phyloP scores from a whole-genome alignment of 2,797 vertebrate species.

The Nannoperca australis region DNA sequence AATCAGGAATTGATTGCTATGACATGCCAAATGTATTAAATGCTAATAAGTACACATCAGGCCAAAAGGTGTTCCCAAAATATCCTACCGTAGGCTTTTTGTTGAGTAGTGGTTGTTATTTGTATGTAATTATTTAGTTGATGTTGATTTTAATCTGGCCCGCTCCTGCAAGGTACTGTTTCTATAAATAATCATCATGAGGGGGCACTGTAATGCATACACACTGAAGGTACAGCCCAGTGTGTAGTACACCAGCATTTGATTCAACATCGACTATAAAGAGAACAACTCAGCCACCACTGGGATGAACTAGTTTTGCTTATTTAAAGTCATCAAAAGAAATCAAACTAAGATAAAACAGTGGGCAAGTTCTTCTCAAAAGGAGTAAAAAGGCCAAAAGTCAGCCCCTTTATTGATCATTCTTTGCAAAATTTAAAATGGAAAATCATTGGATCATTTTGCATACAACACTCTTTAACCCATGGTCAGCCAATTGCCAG shows the following conservation, averaged over 20 bases:
- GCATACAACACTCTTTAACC: background rate
- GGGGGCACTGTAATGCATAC: background rate
- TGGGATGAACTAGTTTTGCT: background rate
- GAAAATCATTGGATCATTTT: slow-evolving; percentile 8
- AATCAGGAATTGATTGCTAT: slow-evolving; percentile 24
- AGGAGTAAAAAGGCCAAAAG: background rate
- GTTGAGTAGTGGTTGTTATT: background rate
- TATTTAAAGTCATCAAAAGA: slow-evolving; percentile 8
- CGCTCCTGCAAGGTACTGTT: background rate
- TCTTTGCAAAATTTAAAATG: background rate
- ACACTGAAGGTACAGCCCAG: background rate
- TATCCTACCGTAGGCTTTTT: background rate
- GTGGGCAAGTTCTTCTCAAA: background rate
- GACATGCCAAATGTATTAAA: background rate
- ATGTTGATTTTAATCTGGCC: slow-evolving; percentile 24
- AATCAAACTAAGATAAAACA: slow-evolving; percentile 6
- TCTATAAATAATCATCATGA: slow-evolving; percentile 24
- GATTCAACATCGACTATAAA: background rate
- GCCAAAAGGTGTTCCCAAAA: slow-evolving; percentile 2
- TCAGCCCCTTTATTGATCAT: background rate
- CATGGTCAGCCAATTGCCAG: background rate
- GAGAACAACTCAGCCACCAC: background rate
- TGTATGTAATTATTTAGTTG: background rate
- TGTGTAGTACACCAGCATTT: background rate
- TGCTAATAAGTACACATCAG: slow-evolving; percentile 21